Base-by-base conservation (phyloP, 2,888 invertebrate genomes). In the Calameuta idolon region DNA sequence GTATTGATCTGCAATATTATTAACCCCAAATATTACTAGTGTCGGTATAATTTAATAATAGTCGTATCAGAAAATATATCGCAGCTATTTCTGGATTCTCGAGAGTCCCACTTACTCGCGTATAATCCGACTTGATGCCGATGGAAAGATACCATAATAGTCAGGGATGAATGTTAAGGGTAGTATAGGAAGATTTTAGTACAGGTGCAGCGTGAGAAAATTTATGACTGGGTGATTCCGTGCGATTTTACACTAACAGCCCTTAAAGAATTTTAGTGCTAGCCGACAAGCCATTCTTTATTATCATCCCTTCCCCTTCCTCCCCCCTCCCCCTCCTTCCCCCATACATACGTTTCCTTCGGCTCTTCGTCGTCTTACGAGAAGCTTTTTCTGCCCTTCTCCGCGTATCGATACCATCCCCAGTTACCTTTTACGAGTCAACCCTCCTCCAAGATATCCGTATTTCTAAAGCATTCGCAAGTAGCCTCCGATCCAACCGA, bases 221-320 rank as follows among this genome's bases (percentile, higher is more conserved):
- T 71, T 71, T 31, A 71, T 71, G 71, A 71, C 71, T 71, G 1
- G 71, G 71, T 31, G 71, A 30, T 71, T 71, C 71, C 31, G 71
- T 31, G 31, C 34, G 71, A 71, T 71, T 71, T 71, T 71, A 71
- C 55, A 23, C 71, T 34, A 71, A 71, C 71, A 71, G 71, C 71
- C 31, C 33, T 71, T 71, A 34, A 30, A 71, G 55, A 71, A 31
- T 33, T 71, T 71, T 71, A 71, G 71, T 71, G 33, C 71, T 34
- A 23, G 55, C 23, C 55, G 55, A 55, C 55, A 55, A 55, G 55
- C 55, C 55, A 55, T 55, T 55, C 23, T 55, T 55, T 55, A 55
- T 55, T 23, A 55, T 55, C 55, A 55, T 9, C 23, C 5, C 0
- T 1, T 1, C 9, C 23, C 37, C 3, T 15, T 3, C 12, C 12